phyloP scores from a whole-genome alignment of 2,888 invertebrate species.

The Pristionchus entomophagus region DNA sequence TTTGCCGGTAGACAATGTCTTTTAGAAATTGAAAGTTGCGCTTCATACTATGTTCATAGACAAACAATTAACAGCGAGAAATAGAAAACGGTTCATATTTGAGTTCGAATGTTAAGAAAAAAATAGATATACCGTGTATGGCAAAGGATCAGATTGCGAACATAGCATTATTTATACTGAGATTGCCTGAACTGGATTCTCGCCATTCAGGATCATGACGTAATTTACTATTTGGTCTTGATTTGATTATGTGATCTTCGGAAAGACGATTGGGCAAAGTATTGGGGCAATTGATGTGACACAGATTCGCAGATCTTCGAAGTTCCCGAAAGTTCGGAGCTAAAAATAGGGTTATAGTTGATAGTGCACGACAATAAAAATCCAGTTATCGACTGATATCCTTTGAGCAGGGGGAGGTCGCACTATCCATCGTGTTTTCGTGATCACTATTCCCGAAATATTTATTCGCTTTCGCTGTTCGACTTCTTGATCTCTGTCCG shows the following conservation, averaged over 20 bases:
- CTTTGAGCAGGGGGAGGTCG: not conserved
- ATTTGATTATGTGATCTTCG: not conserved
- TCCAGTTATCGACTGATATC: conserved; percentile 24
- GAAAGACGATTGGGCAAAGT: not conserved
- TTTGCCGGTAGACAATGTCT: too few relatives aligned
- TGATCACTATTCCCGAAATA: not conserved
- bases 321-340: not conserved
- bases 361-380: not conserved
- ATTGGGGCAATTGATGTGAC: not conserved
- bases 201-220: not conserved
- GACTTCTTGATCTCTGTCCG: not conserved
- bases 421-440: not conserved
- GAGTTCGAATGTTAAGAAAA: too few relatives aligned
- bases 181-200: not conserved
- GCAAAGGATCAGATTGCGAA: not conserved
- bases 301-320: conserved; percentile 19
- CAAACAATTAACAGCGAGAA: too few relatives aligned
- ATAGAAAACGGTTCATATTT: too few relatives aligned
- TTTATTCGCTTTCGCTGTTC: not conserved
- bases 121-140: too few relatives aligned
- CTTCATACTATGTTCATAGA: too few relatives aligned
- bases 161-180: not conserved
- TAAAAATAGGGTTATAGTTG: not conserved
- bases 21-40: too few relatives aligned
- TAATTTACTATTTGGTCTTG: not conserved